Evolutionary conservation across 1,140 invertebrate species (phyloP), one percentile per base, ranked within the genome.

Genomic region (Penaeus vannamei): DNA sequence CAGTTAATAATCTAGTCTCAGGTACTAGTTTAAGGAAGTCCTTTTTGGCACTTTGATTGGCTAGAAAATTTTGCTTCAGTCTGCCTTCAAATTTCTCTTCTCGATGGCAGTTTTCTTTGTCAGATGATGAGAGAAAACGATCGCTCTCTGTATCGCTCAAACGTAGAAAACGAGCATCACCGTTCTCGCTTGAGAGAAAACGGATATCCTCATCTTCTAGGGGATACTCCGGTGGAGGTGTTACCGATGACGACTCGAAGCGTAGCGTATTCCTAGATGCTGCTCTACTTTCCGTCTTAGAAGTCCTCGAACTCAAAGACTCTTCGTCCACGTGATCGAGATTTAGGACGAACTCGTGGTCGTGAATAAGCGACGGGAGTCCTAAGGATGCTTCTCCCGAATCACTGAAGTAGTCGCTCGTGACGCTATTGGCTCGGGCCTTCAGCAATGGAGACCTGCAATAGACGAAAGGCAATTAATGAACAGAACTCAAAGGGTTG

Each of bases 21-120:
- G 87, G 87, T 89, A 89, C 87, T 89, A 89, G 87, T 59, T 85
- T 89, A 89, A 77, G 82, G 82, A 89, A 89, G 87, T 89, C 87
- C 66, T 60, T 60, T 89, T 89, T 89, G 87, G 87, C 87, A 89
- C 87, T 77, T 29, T 64, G 20, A 84, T 80, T 89, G 82, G 87
- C 82, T 84, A 29, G 76, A 83, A 81, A 81, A 46, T 84, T 84
- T 53, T 23, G 17, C 29, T 53, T 66, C 29, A 80, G 87, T 80
- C 64, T 59, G 66, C 82, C 87, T 64, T 80, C 87, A 22, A 79
- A 46, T 79, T 86, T 80, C 87, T 89, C 82, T 20, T 53, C 66
- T 22, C 82, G 64, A 79, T 26, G 53, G 53, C 46, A 60, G 76
- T 89, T 84, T 79, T 89, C 87, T 89, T 76, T 80, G 59, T 77